Evolutionary conservation across 2,113 vertebrate genomes (phyloP).

Genomic region (Laticauda laticaudata): DNA sequence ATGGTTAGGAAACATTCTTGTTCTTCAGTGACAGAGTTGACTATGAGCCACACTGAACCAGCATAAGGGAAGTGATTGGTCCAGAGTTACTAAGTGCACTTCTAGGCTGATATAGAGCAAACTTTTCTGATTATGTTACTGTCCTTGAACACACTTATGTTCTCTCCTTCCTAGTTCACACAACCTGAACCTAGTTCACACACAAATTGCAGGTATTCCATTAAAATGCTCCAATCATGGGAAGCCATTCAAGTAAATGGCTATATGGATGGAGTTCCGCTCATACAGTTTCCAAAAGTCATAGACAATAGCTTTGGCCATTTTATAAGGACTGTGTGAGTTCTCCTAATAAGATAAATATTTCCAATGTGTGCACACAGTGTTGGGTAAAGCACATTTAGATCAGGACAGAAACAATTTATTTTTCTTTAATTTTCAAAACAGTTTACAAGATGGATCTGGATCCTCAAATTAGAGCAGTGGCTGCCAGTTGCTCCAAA

Average conservation of each 20-base stretch:
- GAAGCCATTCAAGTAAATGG: neutral
- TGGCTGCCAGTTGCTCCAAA: neutral
- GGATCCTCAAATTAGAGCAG: neutral
- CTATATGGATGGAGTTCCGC: neutral
- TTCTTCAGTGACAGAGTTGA: neutral
- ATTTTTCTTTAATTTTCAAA: neutral
- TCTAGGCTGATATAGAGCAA: neutral
- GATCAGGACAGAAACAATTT: neutral
- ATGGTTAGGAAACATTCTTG: neutral
- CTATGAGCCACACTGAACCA: neutral
- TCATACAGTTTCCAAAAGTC: neutral
- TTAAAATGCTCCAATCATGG: neutral
- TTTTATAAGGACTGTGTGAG: neutral
- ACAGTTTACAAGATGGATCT: neutral
- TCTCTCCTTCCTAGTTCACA: neutral
- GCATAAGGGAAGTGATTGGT: neutral
- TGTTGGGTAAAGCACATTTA: neutral
- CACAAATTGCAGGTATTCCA: neutral
- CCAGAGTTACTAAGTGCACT: neutral
- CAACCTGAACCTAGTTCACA: neutral
- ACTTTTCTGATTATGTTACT: neutral
- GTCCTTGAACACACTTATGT: neutral
- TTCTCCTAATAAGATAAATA: neutral
- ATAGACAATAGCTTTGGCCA: neutral
- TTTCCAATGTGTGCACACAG: neutral